Conservation (phyloP, 2,888 invertebrate species). For the Chrysotoxum bicinctum region DNA sequence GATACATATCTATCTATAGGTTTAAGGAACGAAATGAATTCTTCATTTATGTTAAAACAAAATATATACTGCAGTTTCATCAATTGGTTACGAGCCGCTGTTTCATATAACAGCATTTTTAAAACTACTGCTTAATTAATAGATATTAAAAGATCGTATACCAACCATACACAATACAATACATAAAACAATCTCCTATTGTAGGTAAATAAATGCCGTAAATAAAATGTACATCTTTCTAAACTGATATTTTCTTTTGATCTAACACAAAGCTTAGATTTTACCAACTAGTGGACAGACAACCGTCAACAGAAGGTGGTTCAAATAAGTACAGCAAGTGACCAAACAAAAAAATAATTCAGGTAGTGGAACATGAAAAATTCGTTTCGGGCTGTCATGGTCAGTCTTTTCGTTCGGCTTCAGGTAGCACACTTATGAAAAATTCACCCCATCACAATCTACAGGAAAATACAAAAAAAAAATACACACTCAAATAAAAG, state of each 20-base stretch:
- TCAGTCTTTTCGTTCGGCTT: constrained; percentile 67
- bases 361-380: constrained; percentile 56
- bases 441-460: not conserved
- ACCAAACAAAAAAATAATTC: constrained; percentile 18
- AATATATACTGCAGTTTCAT: too few relatives aligned
- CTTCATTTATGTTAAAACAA: too few relatives aligned
- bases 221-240: not conserved
- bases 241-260: not conserved
- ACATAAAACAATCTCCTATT: not conserved
- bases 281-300: not conserved
- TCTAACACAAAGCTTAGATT: not conserved
- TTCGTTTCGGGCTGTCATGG: constrained; percentile 62
- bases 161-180: too few relatives aligned
- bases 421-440: constrained; percentile 57
- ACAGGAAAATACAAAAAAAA: not conserved
- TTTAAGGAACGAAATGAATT: too few relatives aligned
- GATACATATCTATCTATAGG: too few relatives aligned
- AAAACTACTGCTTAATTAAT: not conserved
- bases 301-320: not conserved
- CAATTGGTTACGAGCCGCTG: too few relatives aligned
- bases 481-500: constrained; percentile 40
- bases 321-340: not conserved
- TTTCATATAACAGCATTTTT: too few relatives aligned
- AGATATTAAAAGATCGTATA: too few relatives aligned
- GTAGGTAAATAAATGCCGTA: not conserved